Percentiles rank a stretch among this genome's conserved stretches.
phyloP scores from a whole-genome alignment of 2,888 invertebrate species.

The Spicauda simplicius region DNA sequence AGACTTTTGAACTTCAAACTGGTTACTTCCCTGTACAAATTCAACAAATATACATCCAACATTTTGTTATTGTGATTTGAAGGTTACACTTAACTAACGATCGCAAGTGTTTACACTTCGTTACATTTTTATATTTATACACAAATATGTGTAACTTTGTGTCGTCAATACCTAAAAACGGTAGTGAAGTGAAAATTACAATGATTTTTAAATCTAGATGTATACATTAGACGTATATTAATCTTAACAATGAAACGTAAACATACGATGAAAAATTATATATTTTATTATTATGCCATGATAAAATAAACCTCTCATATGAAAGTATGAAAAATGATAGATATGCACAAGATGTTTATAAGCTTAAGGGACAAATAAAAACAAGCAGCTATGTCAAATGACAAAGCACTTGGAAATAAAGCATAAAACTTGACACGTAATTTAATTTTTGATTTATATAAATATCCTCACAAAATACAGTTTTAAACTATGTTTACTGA shows the following conservation, averaged over 20 bases:
- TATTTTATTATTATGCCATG: constrained; percentile 19
- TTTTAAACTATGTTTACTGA: too few species aligned
- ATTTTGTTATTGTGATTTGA: constrained; percentile 84
- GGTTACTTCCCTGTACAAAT: constrained; percentile 81
- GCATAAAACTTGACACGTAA: background rate
- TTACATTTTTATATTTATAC: constrained; percentile 5
- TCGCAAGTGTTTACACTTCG: constrained; percentile 16
- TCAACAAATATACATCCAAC: constrained; percentile 74
- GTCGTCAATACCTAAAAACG: constrained; percentile 5
- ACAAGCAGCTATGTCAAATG: background rate
- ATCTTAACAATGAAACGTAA: constrained; percentile 33
- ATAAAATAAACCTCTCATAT: constrained; percentile 28
- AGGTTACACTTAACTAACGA: constrained; percentile 48
- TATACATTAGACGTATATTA: constrained; percentile 21
- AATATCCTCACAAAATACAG: too few species aligned
- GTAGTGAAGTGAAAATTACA: constrained; percentile 27
- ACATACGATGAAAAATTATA: constrained; percentile 24
- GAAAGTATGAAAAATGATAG: background rate
- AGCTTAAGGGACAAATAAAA: background rate
- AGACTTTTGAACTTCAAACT: constrained; percentile 82
- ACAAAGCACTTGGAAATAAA: background rate
- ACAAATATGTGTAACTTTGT: constrained; percentile 10
- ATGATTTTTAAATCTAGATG: constrained; percentile 27
- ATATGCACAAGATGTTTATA: background rate
- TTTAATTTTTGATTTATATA: too few species aligned